Evolutionary conservation across 2,113 vertebrate species (phyloP).

Genomic region (Hippocampus mohnikei): DNA sequence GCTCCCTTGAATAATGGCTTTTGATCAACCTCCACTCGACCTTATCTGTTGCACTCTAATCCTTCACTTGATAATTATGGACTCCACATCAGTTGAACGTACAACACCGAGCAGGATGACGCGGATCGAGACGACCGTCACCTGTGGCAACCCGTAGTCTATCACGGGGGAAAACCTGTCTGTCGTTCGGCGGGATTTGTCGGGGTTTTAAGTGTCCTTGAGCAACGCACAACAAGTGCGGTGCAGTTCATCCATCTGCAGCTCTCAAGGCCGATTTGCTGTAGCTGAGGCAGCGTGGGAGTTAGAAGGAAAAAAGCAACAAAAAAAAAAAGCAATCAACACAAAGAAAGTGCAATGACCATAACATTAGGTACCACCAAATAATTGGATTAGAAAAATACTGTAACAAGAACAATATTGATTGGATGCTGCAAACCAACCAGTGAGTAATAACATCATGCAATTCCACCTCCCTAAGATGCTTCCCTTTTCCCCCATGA

Average conservation of each 20-base stretch:
- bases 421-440: too few species aligned
- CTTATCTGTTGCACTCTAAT: constrained; percentile 11
- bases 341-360: not conserved
- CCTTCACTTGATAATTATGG: constrained; percentile 1
- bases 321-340: not conserved
- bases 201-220: constrained; percentile 15
- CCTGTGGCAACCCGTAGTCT: constrained; percentile 7
- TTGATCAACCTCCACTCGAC: constrained; percentile 5
- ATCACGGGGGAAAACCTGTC: not conserved
- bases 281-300: not conserved
- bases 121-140: not conserved
- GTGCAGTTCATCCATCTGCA: constrained; percentile 11
- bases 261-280: constrained; percentile 8
- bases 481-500: not conserved
- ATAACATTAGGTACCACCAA: not conserved
- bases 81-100: not conserved
- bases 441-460: too few species aligned
- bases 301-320: not conserved
- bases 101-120: not conserved
- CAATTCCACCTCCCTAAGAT: not conserved
- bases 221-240: constrained; percentile 7
- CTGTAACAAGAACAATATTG: too few species aligned
- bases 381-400: too few species aligned
- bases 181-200: not conserved
- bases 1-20: constrained; percentile 27